Evolutionary conservation across 1,140 invertebrate genomes (phyloP).

Genomic region (Penaeus vannamei): DNA sequence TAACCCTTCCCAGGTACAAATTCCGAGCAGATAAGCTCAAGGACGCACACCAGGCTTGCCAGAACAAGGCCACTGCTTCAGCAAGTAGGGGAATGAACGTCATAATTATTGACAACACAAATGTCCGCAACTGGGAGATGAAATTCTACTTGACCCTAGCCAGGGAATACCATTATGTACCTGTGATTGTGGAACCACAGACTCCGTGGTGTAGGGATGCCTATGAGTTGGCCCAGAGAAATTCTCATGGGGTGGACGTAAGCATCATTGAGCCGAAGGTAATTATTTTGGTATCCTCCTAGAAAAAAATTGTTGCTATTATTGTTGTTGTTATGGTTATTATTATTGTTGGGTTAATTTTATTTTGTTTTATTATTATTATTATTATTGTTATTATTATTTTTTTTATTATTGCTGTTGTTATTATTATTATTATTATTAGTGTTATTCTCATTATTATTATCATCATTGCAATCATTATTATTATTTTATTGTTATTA

Average conservation of each 20-base stretch:
- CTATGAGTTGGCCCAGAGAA: slow-evolving; percentile 69
- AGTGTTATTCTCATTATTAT: too few relatives aligned
- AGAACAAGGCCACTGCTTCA: slow-evolving; percentile 66
- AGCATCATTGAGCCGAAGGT: slow-evolving; percentile 69
- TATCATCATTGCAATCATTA: too few relatives aligned
- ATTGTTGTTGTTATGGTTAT: too few relatives aligned
- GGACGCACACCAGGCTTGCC: slow-evolving; percentile 70
- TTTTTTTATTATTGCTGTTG: too few relatives aligned
- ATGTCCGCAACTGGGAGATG: slow-evolving; percentile 71
- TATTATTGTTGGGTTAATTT: too few relatives aligned
- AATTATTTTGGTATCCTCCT: background rate
- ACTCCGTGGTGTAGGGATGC: slow-evolving; percentile 71
- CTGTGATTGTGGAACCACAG: slow-evolving; percentile 70
- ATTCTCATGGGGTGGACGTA: slow-evolving; percentile 69
- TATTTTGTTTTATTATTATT: too few relatives aligned
- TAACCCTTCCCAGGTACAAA: slow-evolving; percentile 68
- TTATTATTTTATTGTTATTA: too few relatives aligned
- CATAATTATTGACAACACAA: slow-evolving; percentile 73
- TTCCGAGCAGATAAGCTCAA: slow-evolving; percentile 69
- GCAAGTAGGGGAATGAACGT: slow-evolving; percentile 60
- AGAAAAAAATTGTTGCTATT: background rate
- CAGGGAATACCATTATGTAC: slow-evolving; percentile 69
- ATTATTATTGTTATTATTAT: too few relatives aligned
- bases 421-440: too few relatives aligned
- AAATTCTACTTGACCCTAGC: slow-evolving; percentile 70